Evolutionary conservation across 2,797 vertebrate genomes (phyloP).

Genomic region (Hypotaenidia philippensis): DNA sequence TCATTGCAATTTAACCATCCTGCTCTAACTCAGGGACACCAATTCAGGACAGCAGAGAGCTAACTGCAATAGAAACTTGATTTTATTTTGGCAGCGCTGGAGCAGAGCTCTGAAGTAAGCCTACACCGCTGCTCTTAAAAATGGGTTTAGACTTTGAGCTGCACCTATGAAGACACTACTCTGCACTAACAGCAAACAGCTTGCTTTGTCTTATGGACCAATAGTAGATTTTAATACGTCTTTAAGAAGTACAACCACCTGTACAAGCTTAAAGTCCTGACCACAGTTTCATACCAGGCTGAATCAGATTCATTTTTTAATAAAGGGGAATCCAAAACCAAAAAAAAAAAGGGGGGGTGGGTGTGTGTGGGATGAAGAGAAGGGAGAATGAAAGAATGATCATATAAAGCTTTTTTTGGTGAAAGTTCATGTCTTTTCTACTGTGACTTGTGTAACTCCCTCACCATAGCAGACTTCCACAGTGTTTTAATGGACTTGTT

Average conservation of each 20-base stretch:
- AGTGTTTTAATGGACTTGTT: constrained; percentile 86
- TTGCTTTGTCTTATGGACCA: background rate
- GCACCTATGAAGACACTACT: background rate
- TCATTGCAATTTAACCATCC: constrained; percentile 14
- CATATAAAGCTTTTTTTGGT: background rate
- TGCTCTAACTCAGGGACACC: background rate
- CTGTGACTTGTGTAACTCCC: background rate
- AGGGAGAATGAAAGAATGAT: background rate
- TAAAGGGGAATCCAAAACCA: background rate
- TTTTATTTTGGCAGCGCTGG: background rate
- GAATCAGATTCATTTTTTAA: background rate
- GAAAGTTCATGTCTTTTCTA: background rate
- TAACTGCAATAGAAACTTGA: background rate
- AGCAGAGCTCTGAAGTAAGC: background rate
- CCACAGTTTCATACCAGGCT: background rate
- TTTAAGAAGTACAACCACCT: background rate
- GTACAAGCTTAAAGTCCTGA: background rate
- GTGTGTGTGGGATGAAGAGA: no score
- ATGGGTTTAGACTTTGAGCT: background rate
- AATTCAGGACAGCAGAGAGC: background rate
- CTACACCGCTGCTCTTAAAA: background rate
- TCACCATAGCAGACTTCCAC: constrained; percentile 68
- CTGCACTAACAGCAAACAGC: background rate
- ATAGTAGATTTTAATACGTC: background rate
- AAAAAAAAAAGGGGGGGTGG: no score